Base-by-base conservation (phyloP, 1,140 invertebrate genomes). In the Sminthurides bifidus region DNA sequence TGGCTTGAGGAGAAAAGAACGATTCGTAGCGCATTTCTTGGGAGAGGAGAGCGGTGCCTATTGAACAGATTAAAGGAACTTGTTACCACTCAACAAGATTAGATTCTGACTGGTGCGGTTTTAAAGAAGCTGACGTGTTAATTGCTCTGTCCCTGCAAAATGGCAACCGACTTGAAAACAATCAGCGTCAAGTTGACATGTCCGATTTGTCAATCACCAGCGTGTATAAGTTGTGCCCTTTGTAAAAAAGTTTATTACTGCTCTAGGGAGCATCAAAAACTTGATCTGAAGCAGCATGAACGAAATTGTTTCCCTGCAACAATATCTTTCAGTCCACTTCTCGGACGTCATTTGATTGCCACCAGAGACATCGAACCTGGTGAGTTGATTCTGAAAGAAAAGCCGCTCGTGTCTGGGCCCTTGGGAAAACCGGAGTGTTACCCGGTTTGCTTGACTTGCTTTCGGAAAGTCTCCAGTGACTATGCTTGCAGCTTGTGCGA, bases 271-370 rank as follows among this genome's bases (percentile, higher is more conserved):
- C 58, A 60, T 38, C 58, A 60, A 19, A 51, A 48, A 23, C n/a
- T 23, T 4, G 21, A 60, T 33, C 56, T 46, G 53, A 55, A 60
- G 33, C 15, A 6, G 2, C 58, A 60, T 27, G 52, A 46, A 27
- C 8, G 6, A 10, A 41, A 52, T 8, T 60, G 58, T 41, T 60
- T 60, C 29, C 58, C 58, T 23, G 62, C 35, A 44, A 40, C 17
- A 17, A 68, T 77, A 27, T 68, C 61, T 24, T 70, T 76, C 37
- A 72, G 77, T 61, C 59, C 68, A 1, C 65, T 65, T 19, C 65
- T 79, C 24, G 84, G 87, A 0, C 73, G 87, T 37, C 79, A 85
- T 67, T 72, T 90, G 56, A 75, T 83, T 31, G 83, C 88, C 0
- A 80, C 77, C 0, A 75, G 81, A 57, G 77, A 81, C 56, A 81